phyloP scores from a whole-genome alignment of 2,888 invertebrate species.

The Parasteatoda lunata region DNA sequence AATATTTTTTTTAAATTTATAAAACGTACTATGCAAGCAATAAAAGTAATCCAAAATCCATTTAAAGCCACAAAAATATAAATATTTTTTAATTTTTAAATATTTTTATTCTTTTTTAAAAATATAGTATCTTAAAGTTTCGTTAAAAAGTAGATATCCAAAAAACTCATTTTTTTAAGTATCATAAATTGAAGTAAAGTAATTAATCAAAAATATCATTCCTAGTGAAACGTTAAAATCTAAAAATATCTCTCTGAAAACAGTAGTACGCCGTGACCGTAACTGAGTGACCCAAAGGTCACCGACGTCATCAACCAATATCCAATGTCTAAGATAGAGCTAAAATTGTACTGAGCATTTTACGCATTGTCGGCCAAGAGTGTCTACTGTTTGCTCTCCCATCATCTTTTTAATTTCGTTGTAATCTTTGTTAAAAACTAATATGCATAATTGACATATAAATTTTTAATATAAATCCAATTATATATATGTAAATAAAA shows the following conservation, averaged over 20 bases:
- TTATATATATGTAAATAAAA: neutral
- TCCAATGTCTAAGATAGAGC: neutral
- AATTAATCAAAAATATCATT: too few relatives aligned
- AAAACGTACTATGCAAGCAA: too few relatives aligned
- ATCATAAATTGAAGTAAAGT: too few relatives aligned
- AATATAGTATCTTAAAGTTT: too few relatives aligned
- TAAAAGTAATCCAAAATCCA: too few relatives aligned
- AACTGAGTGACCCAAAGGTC: constrained; percentile 23
- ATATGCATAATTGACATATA: neutral
- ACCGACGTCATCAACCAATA: neutral
- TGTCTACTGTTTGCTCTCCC: neutral
- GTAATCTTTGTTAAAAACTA: neutral
- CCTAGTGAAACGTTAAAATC: neutral
- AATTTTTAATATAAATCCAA: neutral
- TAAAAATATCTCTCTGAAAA: constrained; percentile 39
- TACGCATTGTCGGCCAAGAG: constrained; percentile 21
- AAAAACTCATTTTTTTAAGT: too few relatives aligned
- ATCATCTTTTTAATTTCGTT: neutral
- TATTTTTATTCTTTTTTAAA: too few relatives aligned
- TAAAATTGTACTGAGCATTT: constrained; percentile 21
- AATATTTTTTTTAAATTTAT: too few relatives aligned
- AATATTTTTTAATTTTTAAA: too few relatives aligned
- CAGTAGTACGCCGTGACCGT: constrained; percentile 25
- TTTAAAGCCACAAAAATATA: too few relatives aligned
- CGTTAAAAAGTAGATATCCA: too few relatives aligned